These are phyloP conservation scores for Erynnis tages DNA, from an alignment of 2,888 invertebrate species.

Conservation along the genomic window DNA sequence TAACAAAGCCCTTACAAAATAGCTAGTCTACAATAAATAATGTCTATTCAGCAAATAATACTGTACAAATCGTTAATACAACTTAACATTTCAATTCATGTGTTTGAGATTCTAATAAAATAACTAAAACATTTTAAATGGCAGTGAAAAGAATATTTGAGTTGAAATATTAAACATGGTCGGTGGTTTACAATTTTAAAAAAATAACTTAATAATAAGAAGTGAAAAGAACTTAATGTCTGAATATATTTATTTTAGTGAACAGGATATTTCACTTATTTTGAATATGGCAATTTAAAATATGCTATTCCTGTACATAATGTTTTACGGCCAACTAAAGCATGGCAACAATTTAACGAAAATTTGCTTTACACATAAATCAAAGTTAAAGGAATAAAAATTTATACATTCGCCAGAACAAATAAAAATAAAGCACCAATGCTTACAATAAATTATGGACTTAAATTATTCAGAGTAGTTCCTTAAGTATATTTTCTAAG, in stretches of 20 bases:
- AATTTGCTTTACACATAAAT: too few relatives aligned
- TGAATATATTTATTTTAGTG: too few relatives aligned
- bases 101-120: constrained; percentile 14
- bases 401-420: neutral
- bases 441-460: neutral
- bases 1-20: constrained; percentile 76
- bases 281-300: too few relatives aligned
- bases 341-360: too few relatives aligned
- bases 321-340: too few relatives aligned
- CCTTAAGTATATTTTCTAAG: neutral
- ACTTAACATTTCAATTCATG: constrained; percentile 54
- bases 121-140: constrained; percentile 9
- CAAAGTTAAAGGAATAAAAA: neutral
- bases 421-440: neutral
- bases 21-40: constrained; percentile 76
- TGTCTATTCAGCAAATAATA: constrained; percentile 79
- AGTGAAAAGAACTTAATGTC: too few relatives aligned
- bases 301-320: too few relatives aligned
- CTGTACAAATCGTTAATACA: constrained; percentile 78
- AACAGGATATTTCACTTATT: too few relatives aligned
- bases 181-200: too few relatives aligned
- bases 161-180: neutral
- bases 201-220: too few relatives aligned
- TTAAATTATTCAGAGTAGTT: neutral
- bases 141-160: neutral